Conservation (phyloP, 2,797 vertebrate genomes). For the Crenuchus spilurus region DNA sequence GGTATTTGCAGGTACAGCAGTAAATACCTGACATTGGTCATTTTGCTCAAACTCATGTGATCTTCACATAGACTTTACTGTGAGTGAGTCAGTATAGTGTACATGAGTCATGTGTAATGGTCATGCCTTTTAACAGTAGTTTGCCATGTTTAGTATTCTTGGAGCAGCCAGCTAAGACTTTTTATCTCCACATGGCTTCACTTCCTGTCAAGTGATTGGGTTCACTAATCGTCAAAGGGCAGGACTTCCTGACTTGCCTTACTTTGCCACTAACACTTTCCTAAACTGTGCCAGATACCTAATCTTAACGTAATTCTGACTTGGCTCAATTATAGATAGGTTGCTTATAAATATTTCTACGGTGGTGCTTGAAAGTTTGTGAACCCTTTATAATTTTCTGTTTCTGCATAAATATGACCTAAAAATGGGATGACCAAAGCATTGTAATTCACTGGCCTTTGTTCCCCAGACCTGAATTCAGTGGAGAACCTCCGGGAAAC, state of each 20-base stretch:
- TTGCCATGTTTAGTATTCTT: conserved; percentile 18
- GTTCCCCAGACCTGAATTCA: too few relatives aligned
- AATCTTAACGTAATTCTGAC: not conserved
- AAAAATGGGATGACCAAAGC: too few relatives aligned
- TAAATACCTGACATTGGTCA: not conserved
- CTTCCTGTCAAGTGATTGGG: conserved; percentile 64
- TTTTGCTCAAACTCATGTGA: not conserved
- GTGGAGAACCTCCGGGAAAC: too few relatives aligned
- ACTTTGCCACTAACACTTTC: conserved; percentile 3
- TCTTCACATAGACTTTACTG: too few relatives aligned
- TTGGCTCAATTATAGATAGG: not conserved
- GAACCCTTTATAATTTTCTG: not conserved
- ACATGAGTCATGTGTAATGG: not conserved
- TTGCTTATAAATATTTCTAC: not conserved
- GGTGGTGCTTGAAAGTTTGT: not conserved
- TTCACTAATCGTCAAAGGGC: conserved; percentile 64
- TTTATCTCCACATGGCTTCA: conserved; percentile 66
- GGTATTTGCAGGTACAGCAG: not conserved
- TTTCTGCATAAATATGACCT: too few relatives aligned
- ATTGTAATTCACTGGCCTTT: too few relatives aligned
- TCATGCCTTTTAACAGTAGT: conserved; percentile 28
- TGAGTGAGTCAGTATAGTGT: not conserved
- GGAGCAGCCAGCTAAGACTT: conserved; percentile 28
- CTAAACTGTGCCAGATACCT: not conserved
- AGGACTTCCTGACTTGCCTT: conserved; percentile 65